Conservation (phyloP, 2,113 vertebrate genomes). For the Scortum barcoo region DNA sequence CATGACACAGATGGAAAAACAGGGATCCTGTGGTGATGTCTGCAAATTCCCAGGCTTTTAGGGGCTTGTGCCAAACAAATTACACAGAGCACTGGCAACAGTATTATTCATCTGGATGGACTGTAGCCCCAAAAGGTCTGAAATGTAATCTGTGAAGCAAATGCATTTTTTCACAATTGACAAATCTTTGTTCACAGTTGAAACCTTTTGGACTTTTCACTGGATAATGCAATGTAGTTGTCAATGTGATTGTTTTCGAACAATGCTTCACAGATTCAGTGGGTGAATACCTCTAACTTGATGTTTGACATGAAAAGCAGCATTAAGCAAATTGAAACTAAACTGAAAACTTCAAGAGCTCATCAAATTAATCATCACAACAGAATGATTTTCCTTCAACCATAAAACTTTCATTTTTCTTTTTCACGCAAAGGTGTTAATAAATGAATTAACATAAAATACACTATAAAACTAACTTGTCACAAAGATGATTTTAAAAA, state of each 20-base stretch:
- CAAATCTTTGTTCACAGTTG: not conserved
- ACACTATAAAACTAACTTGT: conserved; percentile 32
- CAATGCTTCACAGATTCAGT: conserved; percentile 83
- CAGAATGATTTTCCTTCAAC: conserved; percentile 56
- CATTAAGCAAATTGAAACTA: conserved; percentile 63
- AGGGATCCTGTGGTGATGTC: conserved; percentile 73
- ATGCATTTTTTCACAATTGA: conserved; percentile 63
- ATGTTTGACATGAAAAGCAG: conserved; percentile 82
- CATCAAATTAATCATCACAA: conserved; percentile 62
- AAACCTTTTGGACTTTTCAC: conserved; percentile 11
- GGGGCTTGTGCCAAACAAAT: conserved; percentile 72
- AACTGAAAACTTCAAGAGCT: conserved; percentile 57
- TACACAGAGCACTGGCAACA: conserved; percentile 52
- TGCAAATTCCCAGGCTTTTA: conserved; percentile 80
- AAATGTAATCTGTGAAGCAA: conserved; percentile 84
- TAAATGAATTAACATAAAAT: conserved; percentile 41
- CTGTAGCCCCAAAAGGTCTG: conserved; percentile 79
- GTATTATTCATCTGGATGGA: conserved; percentile 56
- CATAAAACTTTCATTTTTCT: conserved; percentile 6
- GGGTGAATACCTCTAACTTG: conserved; percentile 69
- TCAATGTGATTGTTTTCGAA: conserved; percentile 56
- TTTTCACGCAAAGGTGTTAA: conserved; percentile 8
- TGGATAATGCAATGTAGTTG: conserved; percentile 20
- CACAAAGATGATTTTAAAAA: conserved; percentile 48
- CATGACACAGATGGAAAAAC: conserved; percentile 81